These are phyloP conservation scores for Nephrotoma guestfalica DNA, from an alignment of 2,888 invertebrate species.

Conservation along the genomic window DNA sequence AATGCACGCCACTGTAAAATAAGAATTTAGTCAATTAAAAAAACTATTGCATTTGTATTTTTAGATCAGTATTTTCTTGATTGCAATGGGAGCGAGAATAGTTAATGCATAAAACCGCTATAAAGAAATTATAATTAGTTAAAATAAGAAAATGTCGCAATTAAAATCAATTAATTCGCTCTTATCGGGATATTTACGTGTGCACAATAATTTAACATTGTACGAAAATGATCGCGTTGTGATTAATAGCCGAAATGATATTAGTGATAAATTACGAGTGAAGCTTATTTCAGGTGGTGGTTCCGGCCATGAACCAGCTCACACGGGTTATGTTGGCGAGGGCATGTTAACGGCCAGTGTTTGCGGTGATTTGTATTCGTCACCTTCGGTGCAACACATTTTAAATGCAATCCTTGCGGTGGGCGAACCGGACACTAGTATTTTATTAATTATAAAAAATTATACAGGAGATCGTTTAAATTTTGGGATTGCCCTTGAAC, in stretches of 20 bases:
- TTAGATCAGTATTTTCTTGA: no score
- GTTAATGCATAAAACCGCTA: no score
- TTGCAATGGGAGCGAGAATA: no score
- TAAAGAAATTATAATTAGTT: no score
- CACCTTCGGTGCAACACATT: constrained; percentile 56
- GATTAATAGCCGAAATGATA: constrained; percentile 19
- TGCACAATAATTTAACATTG: neutral
- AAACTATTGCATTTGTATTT: no score
- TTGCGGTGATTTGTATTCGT: constrained; percentile 60
- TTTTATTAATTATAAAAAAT: constrained; percentile 59
- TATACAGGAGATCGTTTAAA: constrained; percentile 67
- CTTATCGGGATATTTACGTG: neutral
- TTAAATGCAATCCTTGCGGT: constrained; percentile 9
- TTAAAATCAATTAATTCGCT: neutral
- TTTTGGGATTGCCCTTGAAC: constrained; percentile 68
- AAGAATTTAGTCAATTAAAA: no score
- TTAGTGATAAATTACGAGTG: constrained; percentile 26
- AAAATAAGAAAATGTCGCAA: neutral
- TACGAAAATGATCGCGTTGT: constrained; percentile 4
- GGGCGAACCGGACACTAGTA: constrained; percentile 30
- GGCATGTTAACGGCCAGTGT: constrained; percentile 70
- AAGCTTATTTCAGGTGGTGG: constrained; percentile 62
- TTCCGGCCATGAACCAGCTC: constrained; percentile 64
- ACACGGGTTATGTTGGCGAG: constrained; percentile 55
- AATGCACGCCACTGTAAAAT: no score